Base-by-base conservation (phyloP, 2,113 vertebrate species). In the Asarcornis scutulata region DNA sequence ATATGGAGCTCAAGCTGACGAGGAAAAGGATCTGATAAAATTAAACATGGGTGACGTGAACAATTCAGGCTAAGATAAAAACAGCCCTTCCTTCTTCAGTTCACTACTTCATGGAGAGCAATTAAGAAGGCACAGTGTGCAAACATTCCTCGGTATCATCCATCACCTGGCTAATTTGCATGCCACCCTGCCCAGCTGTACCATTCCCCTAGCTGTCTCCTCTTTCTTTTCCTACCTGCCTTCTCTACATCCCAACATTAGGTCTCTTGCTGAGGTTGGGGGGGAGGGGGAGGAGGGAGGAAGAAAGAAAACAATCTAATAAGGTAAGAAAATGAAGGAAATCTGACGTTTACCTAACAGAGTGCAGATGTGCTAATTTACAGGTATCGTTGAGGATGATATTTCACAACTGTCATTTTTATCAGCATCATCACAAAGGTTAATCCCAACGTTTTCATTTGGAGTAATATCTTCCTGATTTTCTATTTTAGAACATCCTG, bases 401-500 rank as follows among this genome's bases (percentile, higher is more conserved):
- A 83, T 84, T 83, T 81, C 48, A 79, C 62, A 85, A 40, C 22
- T 81, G 2, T 62, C 1, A 0, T 2, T 31, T 86, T 83, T 85
- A 42, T 66, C 31, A 77, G 10, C 13, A 9, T 42, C 55, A 27
- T 38, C 16, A 27, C 20, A 64, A 80, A 79, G 42, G 31, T 86
- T 88, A 91, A 71, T 59, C 26, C 38, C 75, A 59, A 42, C 31
- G 11, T 60, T 96, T 94, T 76, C 15, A 31, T 38, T 50, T 83
- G 66, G 63, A 91, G 15, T 15, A 80, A 59, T n/a, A 0, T 76
- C 40, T 89, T 92, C 88, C 55, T 79, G 27, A 62, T 55, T 88
- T 93, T 79, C 71, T 87, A 23, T 89, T 94, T 92, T 67, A 77
- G 75, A 83, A 77, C 63, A 85, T 77, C 55, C 32, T 74, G 76